Evolutionary conservation across 2,888 invertebrate species (phyloP).

Genomic region (Cephus rjabovi): DNA sequence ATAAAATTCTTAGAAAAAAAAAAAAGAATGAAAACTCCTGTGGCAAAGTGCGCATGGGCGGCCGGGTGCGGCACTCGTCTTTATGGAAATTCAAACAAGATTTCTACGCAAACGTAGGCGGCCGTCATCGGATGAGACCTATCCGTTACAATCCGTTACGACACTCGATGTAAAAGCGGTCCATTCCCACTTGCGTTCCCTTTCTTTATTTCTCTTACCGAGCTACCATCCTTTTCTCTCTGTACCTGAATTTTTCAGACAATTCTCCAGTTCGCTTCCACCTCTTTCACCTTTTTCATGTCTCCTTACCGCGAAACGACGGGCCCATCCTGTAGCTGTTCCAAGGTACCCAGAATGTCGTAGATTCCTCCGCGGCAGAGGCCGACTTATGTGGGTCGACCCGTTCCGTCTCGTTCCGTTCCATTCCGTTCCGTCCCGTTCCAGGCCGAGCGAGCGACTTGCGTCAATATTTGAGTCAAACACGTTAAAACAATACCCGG

Average conservation of each 20-base stretch:
- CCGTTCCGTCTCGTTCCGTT: constrained; percentile 42
- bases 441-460: constrained; percentile 55
- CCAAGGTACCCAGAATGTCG: neutral
- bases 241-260: constrained; percentile 2
- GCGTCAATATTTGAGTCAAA: constrained; percentile 67
- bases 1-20: too few relatives aligned
- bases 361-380: neutral
- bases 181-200: constrained; percentile 15
- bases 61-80: neutral
- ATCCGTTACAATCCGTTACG: constrained; percentile 13
- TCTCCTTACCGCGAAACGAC: neutral
- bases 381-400: constrained; percentile 58
- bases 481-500: constrained; percentile 66
- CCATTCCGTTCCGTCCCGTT: constrained; percentile 45
- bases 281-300: neutral
- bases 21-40: too few relatives aligned
- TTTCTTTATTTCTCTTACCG: constrained; percentile 19
- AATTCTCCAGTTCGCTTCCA: neutral
- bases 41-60: too few relatives aligned
- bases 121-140: constrained; percentile 10
- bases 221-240: constrained; percentile 15
- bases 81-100: constrained; percentile 5
- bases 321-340: neutral
- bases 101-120: neutral
- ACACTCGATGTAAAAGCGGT: constrained; percentile 9